Evolutionary conservation across 2,888 invertebrate species (phyloP).

Genomic region (Minunthozetes semirufus): DNA sequence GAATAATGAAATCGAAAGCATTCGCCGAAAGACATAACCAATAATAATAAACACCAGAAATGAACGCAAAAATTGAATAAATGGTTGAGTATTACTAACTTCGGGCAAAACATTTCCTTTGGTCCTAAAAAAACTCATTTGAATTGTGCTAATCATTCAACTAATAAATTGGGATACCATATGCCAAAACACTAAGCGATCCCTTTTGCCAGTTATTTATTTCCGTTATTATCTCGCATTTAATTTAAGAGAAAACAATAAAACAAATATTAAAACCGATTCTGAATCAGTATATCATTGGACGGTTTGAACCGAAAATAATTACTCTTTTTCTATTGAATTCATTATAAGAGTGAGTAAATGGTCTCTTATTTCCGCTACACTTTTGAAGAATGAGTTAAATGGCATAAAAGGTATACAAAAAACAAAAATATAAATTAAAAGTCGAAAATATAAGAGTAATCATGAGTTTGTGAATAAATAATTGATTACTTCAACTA

Average conservation of each 20-base stretch:
- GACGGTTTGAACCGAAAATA: background rate
- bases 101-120: too few species aligned
- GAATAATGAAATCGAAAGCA: background rate
- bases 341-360: background rate
- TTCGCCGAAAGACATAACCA: too few species aligned
- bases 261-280: background rate
- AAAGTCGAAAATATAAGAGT: background rate
- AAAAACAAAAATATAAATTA: background rate
- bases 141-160: background rate
- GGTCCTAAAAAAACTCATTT: too few species aligned
- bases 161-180: too few species aligned
- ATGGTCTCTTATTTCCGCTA: background rate
- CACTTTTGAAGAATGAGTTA: background rate
- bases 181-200: too few species aligned
- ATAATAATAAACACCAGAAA: too few species aligned
- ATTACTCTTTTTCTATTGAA: background rate
- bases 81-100: too few species aligned
- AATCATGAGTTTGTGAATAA: background rate
- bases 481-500: background rate
- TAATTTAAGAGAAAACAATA: too few species aligned
- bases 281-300: background rate
- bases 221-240: background rate
- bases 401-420: background rate
- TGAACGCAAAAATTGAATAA: too few species aligned
- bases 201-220: background rate